Evolutionary conservation across 2,113 vertebrate species (phyloP).

Genomic region (Nothoprocta perdicaria): DNA sequence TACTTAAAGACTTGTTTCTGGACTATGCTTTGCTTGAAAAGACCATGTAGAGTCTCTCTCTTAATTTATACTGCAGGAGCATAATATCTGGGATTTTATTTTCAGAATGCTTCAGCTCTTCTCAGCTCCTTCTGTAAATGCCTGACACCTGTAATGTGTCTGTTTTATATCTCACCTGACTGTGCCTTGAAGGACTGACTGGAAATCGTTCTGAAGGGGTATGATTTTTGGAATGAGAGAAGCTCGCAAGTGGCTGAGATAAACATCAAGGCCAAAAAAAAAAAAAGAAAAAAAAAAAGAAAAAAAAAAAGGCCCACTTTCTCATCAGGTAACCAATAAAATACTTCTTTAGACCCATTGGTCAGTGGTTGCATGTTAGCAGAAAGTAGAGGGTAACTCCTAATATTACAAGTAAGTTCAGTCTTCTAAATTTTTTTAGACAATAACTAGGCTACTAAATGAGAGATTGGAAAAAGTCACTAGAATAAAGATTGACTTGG

Average conservation of each 20-base stretch:
- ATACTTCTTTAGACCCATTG: not conserved
- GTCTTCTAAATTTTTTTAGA: not conserved
- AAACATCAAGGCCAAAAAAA: not conserved
- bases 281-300: too few relatives aligned
- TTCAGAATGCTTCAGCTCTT: not conserved
- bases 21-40: not conserved
- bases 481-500: not conserved
- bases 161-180: not conserved
- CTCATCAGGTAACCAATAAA: not conserved
- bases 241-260: not conserved
- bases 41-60: not conserved
- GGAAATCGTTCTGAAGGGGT: not conserved
- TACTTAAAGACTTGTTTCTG: not conserved
- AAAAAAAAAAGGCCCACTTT: too few relatives aligned
- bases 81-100: not conserved
- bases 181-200: not conserved
- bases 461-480: fast-evolving
- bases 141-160: fast-evolving
- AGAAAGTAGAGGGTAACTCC: not conserved
- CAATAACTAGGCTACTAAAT: not conserved
- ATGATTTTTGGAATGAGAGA: fast-evolving
- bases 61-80: not conserved
- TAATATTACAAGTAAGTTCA: not conserved
- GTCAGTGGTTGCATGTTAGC: not conserved
- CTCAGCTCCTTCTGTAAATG: not conserved